Evolutionary conservation across 2,797 vertebrate species (phyloP).

Genomic region (Girardinus metallicus): DNA sequence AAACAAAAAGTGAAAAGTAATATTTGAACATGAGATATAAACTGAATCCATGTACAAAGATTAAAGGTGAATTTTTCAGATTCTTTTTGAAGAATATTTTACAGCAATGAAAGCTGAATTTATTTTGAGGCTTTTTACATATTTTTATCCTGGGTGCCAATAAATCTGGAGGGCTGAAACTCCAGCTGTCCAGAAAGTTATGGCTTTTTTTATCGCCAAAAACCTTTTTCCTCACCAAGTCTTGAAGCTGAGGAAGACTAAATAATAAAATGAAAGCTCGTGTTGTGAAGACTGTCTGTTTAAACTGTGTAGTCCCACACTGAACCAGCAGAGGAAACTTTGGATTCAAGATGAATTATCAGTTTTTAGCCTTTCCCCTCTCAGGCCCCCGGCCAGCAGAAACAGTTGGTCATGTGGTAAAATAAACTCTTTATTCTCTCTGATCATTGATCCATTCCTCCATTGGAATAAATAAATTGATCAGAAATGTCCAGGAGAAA

Average conservation of each 20-base stretch:
- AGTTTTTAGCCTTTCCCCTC: conserved; percentile 28
- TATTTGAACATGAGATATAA: background rate
- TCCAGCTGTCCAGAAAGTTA: background rate
- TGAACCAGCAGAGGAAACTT: conserved; percentile 3
- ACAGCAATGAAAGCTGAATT: background rate
- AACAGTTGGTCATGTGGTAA: background rate
- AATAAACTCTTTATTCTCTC: background rate
- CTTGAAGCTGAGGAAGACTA: background rate
- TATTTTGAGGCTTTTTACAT: background rate
- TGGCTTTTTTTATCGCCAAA: background rate
- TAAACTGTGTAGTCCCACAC: conserved; percentile 12
- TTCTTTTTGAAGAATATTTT: background rate
- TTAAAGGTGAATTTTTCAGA: background rate
- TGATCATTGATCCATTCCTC: background rate
- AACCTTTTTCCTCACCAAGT: background rate
- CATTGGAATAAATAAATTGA: conserved; percentile 21
- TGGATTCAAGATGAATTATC: background rate
- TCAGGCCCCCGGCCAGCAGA: conserved; percentile 9
- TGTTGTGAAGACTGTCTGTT: conserved; percentile 4
- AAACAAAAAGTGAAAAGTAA: background rate
- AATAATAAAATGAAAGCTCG: background rate
- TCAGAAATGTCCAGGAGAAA: conserved; percentile 17
- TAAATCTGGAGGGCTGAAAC: background rate
- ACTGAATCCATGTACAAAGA: background rate
- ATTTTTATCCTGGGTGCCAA: background rate